phyloP scores from a whole-genome alignment of 2,797 vertebrate genomes.

The Ptychobarbus kaznakovi region DNA sequence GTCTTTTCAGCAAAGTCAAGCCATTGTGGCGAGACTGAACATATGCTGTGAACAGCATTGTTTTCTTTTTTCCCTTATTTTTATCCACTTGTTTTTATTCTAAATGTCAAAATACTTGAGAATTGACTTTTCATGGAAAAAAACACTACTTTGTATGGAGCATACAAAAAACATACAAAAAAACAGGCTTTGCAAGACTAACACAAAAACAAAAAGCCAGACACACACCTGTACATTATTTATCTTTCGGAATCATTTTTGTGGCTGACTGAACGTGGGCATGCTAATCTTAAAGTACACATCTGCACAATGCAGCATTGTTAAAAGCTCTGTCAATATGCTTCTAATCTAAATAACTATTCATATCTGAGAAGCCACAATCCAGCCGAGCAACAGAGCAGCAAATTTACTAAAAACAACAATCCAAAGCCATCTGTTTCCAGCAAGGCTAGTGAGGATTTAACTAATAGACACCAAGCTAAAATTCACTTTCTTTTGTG shows the following conservation, averaged over 20 bases:
- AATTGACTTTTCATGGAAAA: not conserved
- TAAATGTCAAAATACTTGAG: not conserved
- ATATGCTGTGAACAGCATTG: not conserved
- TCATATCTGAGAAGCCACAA: constrained; percentile 1
- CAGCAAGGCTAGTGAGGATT: not conserved
- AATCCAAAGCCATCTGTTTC: constrained; percentile 3
- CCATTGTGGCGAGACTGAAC: not conserved
- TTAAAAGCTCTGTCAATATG: not conserved
- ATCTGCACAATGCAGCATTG: constrained; percentile 11
- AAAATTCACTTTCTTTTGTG: constrained; percentile 1
- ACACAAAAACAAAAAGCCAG: not conserved
- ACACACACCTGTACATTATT: constrained; percentile 10
- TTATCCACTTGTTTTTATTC: not conserved
- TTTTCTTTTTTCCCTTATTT: not conserved
- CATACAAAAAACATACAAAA: not conserved
- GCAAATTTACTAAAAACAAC: not conserved
- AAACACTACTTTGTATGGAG: not conserved
- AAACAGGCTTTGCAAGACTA: not conserved
- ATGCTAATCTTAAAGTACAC: constrained; percentile 18
- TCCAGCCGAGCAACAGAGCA: not conserved
- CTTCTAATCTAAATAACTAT: constrained; percentile 15
- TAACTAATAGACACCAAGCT: not conserved
- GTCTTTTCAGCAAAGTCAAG: not conserved
- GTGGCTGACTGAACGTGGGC: not conserved
- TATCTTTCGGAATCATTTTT: not conserved